Conservation (phyloP, 2,888 invertebrate species). For the Drosophila birchii region DNA sequence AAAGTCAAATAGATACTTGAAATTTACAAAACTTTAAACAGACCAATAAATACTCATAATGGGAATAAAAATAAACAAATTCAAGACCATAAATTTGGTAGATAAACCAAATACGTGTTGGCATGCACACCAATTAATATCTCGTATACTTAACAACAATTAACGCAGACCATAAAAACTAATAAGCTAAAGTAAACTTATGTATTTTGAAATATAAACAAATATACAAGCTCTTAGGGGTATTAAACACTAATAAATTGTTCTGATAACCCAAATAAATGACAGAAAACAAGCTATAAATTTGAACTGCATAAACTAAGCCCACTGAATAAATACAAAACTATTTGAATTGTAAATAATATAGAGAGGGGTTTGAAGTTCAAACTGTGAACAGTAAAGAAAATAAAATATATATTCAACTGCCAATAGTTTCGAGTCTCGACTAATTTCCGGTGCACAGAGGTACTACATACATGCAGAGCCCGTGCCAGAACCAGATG, state of each 20-base stretch:
- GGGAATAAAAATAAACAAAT: background rate
- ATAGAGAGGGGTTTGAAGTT: no score
- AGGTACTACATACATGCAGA: constrained; percentile 1
- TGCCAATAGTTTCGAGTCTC: constrained; percentile 25
- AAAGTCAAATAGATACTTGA: background rate
- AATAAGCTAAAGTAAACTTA: background rate
- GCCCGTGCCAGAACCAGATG: constrained; percentile 23
- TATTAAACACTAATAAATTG: constrained; percentile 1
- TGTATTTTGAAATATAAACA: background rate
- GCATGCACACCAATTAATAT: background rate
- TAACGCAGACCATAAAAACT: background rate
- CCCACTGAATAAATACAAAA: background rate
- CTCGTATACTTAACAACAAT: background rate
- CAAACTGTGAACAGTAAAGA: background rate
- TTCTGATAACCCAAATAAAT: constrained; percentile 1
- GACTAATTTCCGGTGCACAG: constrained; percentile 35
- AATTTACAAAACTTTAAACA: background rate
- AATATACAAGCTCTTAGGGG: background rate
- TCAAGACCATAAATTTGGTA: background rate
- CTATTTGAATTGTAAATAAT: background rate
- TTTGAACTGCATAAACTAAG: background rate
- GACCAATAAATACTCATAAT: background rate
- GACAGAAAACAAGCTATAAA: constrained; percentile 5
- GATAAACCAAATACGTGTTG: background rate
- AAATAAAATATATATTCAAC: constrained; percentile 8